A percentile compares a stretch with the other conserved stretches of the same genome.
Evolutionary conservation across 2,113 vertebrate genomes (phyloP).

Genomic region (Ailurus styani): DNA sequence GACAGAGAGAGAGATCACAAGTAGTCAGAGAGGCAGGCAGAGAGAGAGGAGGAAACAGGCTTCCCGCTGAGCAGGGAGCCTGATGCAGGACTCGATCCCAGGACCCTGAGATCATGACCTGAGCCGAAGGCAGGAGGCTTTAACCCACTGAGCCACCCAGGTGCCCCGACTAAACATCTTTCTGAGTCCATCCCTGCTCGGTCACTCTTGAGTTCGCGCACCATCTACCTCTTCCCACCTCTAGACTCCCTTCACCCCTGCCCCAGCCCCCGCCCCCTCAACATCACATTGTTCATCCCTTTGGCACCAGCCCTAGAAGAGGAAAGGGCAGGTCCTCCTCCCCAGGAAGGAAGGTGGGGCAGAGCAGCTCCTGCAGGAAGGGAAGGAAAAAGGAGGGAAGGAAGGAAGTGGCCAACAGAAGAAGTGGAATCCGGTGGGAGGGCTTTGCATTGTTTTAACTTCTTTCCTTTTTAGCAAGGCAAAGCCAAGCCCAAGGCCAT

Average conservation of each 20-base stretch:
- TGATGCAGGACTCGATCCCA: too few relatives aligned
- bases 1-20: too few relatives aligned
- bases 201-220: background rate
- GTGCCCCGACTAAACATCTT: background rate
- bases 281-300: constrained; percentile 49
- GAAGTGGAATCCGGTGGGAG: constrained; percentile 50
- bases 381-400: constrained; percentile 73
- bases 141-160: too few relatives aligned
- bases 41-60: too few relatives aligned
- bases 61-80: too few relatives aligned
- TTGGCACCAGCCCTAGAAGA: constrained; percentile 27
- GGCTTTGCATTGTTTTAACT: constrained; percentile 60
- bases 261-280: background rate
- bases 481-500: constrained; percentile 56
- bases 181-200: background rate
- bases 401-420: constrained; percentile 69
- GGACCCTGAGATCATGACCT: too few relatives aligned
- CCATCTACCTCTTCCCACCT: background rate
- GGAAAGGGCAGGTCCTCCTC: constrained; percentile 70
- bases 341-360: constrained; percentile 75
- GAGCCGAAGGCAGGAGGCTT: too few relatives aligned
- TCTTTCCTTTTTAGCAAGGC: constrained; percentile 39
- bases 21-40: too few relatives aligned
- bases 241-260: background rate
- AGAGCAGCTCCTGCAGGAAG: constrained; percentile 67